These are phyloP conservation scores for Zosterops japonicus DNA, from an alignment of 2,113 vertebrate species.

Conservation along the genomic window DNA sequence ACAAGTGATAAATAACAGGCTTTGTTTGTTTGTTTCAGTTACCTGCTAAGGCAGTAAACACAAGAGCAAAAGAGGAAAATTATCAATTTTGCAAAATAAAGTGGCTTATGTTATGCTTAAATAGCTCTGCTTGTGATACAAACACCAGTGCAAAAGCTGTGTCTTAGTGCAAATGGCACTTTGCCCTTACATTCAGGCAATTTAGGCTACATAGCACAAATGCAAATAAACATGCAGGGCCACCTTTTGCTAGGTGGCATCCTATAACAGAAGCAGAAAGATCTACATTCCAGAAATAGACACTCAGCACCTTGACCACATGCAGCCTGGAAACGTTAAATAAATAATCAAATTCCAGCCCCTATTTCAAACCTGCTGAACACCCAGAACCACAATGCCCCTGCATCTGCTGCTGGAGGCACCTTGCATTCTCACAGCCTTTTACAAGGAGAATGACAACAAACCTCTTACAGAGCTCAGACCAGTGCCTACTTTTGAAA, in stretches of 20 bases:
- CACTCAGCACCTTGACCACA: not conserved
- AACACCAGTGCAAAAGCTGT: not conserved
- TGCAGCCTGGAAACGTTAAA: not conserved
- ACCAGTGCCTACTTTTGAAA: not conserved
- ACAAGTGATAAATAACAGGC: not conserved
- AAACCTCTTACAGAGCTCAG: not conserved
- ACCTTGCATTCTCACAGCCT: not conserved
- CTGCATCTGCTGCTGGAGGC: not conserved
- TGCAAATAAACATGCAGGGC: not conserved
- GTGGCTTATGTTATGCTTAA: not conserved
- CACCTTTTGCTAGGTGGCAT: not conserved
- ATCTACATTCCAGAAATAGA: not conserved
- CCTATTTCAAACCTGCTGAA: not conserved
- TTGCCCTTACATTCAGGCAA: not conserved
- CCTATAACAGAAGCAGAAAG: not conserved
- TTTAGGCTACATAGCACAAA: not conserved
- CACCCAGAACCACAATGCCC: no score
- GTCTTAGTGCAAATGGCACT: not conserved
- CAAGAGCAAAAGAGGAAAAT: not conserved
- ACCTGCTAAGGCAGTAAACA: not conserved
- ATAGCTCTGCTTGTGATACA: not conserved
- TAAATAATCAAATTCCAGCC: not conserved
- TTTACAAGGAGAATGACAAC: not conserved
- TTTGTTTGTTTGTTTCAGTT: not conserved
- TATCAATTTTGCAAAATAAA: not conserved